Conservation (phyloP, 2,113 vertebrate species). For the Paradoxurus hermaphroditus region DNA sequence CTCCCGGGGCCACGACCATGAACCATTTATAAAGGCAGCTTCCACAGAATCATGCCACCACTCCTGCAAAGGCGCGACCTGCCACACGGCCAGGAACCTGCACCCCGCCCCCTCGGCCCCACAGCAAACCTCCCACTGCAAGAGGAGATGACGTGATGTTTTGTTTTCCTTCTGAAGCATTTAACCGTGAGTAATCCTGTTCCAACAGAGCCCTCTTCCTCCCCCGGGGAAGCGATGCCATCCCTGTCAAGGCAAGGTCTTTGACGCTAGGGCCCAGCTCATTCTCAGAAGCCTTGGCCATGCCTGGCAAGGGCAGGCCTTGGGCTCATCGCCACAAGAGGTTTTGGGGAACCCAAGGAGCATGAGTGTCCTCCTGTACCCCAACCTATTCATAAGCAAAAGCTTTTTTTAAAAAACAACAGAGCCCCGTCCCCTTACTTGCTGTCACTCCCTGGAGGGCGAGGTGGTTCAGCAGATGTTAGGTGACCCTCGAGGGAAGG, state of each 20-base stretch:
- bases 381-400: neutral
- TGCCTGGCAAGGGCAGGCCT: neutral
- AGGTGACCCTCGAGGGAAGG: neutral
- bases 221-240: neutral
- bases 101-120: neutral
- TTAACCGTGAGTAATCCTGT: neutral
- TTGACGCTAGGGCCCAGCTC: no score
- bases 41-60: neutral
- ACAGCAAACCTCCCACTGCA: neutral
- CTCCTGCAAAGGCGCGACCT: neutral
- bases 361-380: neutral
- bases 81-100: neutral
- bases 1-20: neutral
- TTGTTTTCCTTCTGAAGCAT: neutral
- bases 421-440: neutral
- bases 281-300: neutral
- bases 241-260: neutral
- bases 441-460: neutral
- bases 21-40: conserved; percentile 50
- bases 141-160: neutral
- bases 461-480: no score
- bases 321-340: neutral
- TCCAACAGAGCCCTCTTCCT: neutral
- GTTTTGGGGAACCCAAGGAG: neutral
- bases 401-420: neutral